Conservation (phyloP, 2,797 vertebrate species). For the Knipowitschia caucasica region DNA sequence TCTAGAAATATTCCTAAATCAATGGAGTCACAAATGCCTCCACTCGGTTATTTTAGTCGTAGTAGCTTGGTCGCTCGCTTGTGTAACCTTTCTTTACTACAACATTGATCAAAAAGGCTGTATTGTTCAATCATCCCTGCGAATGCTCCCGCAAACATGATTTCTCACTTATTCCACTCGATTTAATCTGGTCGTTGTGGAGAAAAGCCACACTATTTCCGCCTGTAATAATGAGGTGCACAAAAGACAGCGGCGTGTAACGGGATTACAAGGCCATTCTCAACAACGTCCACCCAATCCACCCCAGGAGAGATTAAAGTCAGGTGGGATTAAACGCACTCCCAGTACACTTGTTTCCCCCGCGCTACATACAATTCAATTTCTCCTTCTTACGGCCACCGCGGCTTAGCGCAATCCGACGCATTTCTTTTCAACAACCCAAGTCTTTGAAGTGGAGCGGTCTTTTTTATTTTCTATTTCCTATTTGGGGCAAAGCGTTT, state of each 20-base stretch:
- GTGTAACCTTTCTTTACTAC: no score
- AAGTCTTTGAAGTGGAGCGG: neutral
- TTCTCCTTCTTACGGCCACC: neutral
- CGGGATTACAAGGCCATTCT: neutral
- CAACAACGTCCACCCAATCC: constrained; percentile 1
- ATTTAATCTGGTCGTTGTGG: neutral
- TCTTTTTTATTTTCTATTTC: no score
- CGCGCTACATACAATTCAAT: neutral
- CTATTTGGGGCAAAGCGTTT: constrained; percentile 3
- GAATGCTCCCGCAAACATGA: no score
- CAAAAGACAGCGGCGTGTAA: neutral
- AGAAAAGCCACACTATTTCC: neutral
- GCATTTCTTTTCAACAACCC: neutral
- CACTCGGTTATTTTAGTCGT: no score
- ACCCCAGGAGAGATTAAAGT: neutral
- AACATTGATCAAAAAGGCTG: no score
- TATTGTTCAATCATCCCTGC: no score
- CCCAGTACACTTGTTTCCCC: neutral
- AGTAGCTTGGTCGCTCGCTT: no score
- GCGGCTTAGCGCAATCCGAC: neutral
- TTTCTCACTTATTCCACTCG: neutral
- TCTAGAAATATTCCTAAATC: no score
- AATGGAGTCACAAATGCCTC: no score
- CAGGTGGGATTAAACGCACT: constrained; percentile 3
- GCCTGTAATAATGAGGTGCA: neutral